A percentile compares a stretch with the other conserved stretches of the same genome.
Evolutionary conservation across 2,888 invertebrate species (phyloP).

Genomic region (Colletes collaris): DNA sequence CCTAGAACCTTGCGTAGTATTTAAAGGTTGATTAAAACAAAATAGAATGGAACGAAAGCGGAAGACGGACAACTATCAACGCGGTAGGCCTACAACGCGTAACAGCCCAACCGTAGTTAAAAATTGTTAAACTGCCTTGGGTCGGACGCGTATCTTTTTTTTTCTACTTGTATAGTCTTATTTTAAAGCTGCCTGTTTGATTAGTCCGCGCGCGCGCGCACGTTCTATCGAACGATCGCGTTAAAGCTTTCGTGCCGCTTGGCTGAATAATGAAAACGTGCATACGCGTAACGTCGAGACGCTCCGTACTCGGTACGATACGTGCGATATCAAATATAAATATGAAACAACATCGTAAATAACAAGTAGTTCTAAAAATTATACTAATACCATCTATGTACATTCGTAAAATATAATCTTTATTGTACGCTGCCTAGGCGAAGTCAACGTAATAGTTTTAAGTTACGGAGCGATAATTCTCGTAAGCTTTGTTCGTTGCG

Average conservation of each 20-base stretch:
- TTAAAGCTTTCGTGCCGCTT: conserved; percentile 35
- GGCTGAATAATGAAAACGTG: conserved; percentile 32
- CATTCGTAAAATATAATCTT: conserved; percentile 29
- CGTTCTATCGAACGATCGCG: conserved; percentile 27
- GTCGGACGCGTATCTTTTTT: neutral
- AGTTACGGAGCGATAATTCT: conserved; percentile 9
- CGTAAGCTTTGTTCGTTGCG: conserved; percentile 8
- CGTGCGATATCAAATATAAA: conserved; percentile 41
- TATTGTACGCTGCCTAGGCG: conserved; percentile 1
- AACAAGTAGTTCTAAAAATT: conserved; percentile 48
- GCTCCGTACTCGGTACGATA: conserved; percentile 23
- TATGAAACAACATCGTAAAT: conserved; percentile 50
- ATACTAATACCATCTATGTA: conserved; percentile 49
- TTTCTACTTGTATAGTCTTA: conserved; percentile 21
- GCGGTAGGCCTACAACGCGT: neutral
- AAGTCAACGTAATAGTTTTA: neutral
- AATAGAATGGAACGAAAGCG: conserved; percentile 4
- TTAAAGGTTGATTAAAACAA: neutral
- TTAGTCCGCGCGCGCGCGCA: conserved; percentile 17
- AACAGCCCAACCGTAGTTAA: neutral
- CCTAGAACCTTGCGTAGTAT: no score
- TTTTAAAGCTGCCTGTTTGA: conserved; percentile 51
- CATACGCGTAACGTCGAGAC: conserved; percentile 27
- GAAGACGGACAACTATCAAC: neutral
- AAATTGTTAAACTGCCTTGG: neutral